A percentile compares a stretch with the other conserved stretches of the same genome.
Evolutionary conservation across 1,140 invertebrate species (phyloP).

Genomic region (Cherax quadricarinatus): DNA sequence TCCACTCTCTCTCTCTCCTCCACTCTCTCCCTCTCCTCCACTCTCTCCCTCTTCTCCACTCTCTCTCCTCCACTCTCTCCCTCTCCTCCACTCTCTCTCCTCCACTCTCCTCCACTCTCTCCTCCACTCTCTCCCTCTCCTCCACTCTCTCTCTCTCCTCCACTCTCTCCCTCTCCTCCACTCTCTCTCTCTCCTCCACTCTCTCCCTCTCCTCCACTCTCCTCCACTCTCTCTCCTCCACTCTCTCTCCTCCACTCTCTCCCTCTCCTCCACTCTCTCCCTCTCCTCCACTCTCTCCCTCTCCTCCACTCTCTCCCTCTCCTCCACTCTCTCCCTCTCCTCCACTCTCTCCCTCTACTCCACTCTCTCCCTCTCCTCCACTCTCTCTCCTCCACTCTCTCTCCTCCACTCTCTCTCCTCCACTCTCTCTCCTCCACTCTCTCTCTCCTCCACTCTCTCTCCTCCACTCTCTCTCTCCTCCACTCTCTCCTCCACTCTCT

Average conservation of each 20-base stretch:
- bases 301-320: not conserved
- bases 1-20: conserved; percentile 7
- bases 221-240: not conserved
- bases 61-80: not conserved
- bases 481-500: conserved; percentile 7
- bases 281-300: not conserved
- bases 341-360: not conserved
- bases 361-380: not conserved
- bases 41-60: not conserved
- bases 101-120: no score
- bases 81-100: conserved; percentile 10
- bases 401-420: conserved; percentile 13
- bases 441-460: not conserved
- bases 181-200: not conserved
- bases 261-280: not conserved
- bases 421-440: not conserved
- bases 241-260: conserved; percentile 10
- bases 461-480: not conserved
- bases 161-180: not conserved
- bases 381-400: not conserved
- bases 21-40: not conserved
- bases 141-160: not conserved
- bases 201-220: not conserved
- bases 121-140: not conserved
- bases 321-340: conserved; percentile 11